phyloP scores from a whole-genome alignment of 2,113 vertebrate species.

The Myocastor coypus region DNA sequence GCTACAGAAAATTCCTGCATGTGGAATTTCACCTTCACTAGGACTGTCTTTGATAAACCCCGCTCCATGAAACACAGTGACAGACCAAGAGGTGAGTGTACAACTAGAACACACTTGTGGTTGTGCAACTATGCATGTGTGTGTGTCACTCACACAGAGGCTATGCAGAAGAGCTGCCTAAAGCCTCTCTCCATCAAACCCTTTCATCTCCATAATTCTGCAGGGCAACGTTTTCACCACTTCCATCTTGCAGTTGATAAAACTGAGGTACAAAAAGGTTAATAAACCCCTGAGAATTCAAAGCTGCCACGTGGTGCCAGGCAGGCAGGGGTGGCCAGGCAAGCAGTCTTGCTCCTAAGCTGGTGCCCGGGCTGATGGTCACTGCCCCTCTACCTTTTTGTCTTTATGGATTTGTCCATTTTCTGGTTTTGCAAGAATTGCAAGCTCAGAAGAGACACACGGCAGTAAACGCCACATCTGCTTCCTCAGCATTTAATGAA shows the following conservation, averaged over 20 bases:
- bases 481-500: constrained; percentile 6
- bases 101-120: neutral
- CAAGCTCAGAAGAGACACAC: neutral
- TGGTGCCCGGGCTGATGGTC: neutral
- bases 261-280: neutral
- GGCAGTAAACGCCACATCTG: neutral
- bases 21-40: constrained; percentile 42
- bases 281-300: neutral
- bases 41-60: neutral
- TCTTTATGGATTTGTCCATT: constrained; percentile 5
- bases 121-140: neutral
- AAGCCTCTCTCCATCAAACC: neutral
- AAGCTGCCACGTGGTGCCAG: neutral
- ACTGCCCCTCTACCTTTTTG: neutral
- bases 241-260: neutral
- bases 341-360: neutral
- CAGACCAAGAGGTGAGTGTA: neutral
- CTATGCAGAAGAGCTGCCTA: neutral
- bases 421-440: constrained; percentile 47
- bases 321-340: too few species aligned
- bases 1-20: constrained; percentile 10
- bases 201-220: neutral
- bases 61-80: neutral
- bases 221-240: neutral
- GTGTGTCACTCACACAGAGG: neutral